phyloP scores from a whole-genome alignment of 2,888 invertebrate species.

The Nomada fabriciana region DNA sequence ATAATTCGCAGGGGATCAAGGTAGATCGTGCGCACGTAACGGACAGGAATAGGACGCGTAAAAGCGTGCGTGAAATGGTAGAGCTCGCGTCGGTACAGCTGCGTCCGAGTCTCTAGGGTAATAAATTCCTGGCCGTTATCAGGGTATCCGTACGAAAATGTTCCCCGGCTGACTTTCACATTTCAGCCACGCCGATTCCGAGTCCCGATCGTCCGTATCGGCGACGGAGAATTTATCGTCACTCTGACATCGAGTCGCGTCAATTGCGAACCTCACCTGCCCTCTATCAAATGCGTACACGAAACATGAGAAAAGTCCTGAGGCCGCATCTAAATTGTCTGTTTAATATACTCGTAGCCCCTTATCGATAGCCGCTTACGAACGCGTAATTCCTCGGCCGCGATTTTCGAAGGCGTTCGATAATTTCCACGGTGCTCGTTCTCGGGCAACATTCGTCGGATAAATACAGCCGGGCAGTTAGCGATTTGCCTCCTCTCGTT shows the following conservation, averaged over 20 bases:
- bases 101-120: constrained; percentile 15
- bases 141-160: constrained; percentile 35
- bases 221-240: constrained; percentile 24
- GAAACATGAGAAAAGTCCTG: background rate
- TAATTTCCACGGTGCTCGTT: too few relatives aligned
- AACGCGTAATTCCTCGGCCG: background rate
- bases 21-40: constrained; percentile 6
- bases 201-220: constrained; percentile 32
- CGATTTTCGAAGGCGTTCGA: background rate
- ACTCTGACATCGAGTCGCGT: constrained; percentile 15
- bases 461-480: too few relatives aligned
- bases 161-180: constrained; percentile 37
- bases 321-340: background rate
- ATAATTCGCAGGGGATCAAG: constrained; percentile 5
- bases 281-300: background rate
- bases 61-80: constrained; percentile 20
- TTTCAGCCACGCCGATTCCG: constrained; percentile 37
- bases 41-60: constrained; percentile 3
- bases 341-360: too few relatives aligned
- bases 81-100: constrained; percentile 11
- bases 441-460: too few relatives aligned
- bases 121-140: constrained; percentile 41
- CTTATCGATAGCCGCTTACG: background rate
- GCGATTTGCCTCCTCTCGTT: background rate
- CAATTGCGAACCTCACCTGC: background rate